Percentiles rank a stretch among this genome's conserved stretches.
Evolutionary conservation across 2,113 vertebrate species (phyloP).

Genomic region (Mustelus asterias): DNA sequence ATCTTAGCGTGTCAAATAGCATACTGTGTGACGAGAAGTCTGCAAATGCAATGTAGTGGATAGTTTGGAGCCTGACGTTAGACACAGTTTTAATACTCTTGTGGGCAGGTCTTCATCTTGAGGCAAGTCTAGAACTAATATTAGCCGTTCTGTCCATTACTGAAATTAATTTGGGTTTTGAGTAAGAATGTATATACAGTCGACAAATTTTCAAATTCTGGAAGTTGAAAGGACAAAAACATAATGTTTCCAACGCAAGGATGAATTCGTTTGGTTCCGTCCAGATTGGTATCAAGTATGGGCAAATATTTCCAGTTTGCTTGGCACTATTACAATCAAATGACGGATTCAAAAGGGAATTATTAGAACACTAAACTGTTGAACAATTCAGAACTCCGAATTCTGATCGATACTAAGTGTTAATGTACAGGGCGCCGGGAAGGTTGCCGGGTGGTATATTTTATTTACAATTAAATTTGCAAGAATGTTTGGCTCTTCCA

Average conservation of each 20-base stretch:
- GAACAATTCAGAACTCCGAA: not conserved
- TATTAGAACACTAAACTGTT: not conserved
- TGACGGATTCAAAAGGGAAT: not conserved
- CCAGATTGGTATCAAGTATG: not conserved
- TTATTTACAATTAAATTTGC: not conserved
- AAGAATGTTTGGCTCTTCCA: not conserved
- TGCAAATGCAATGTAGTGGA: too few species aligned
- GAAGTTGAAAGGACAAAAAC: not conserved
- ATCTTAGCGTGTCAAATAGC: not conserved
- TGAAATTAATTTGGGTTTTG: not conserved
- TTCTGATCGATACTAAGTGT: not conserved
- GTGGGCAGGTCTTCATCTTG: not conserved
- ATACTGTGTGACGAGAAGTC: not conserved
- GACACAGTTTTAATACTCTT: not conserved
- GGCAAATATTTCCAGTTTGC: not conserved
- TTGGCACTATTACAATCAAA: not conserved
- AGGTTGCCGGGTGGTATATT: not conserved
- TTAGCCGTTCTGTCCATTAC: not conserved
- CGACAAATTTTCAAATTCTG: not conserved
- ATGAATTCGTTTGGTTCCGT: not conserved
- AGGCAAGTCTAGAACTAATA: not conserved
- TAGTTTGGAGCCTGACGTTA: not conserved
- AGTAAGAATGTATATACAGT: not conserved
- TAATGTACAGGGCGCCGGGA: not conserved
- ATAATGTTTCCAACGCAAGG: not conserved